Conservation (phyloP, 2,113 vertebrate species). For the Gymnobelideus leadbeateri region DNA sequence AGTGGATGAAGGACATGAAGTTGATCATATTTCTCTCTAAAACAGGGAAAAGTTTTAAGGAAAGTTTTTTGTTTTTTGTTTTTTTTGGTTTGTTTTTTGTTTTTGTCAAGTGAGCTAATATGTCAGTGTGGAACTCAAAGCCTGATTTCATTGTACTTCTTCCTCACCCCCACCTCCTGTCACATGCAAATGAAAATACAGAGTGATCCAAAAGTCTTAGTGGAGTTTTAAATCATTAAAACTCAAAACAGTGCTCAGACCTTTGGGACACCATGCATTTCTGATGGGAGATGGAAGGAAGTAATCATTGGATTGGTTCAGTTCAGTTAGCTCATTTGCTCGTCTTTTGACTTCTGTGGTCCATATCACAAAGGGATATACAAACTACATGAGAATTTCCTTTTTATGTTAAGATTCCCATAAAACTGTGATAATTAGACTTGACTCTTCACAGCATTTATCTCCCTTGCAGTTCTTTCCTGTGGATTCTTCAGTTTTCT, state of each 20-base stretch:
- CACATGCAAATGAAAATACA: not conserved
- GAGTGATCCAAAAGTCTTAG: not conserved
- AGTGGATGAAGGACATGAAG: constrained; percentile 29
- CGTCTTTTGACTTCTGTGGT: not conserved
- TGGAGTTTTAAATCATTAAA: not conserved
- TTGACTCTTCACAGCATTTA: constrained; percentile 1
- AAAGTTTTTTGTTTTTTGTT: not conserved
- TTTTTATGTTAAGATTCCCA: constrained; percentile 21
- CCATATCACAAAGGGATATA: not conserved
- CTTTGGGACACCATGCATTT: not conserved
- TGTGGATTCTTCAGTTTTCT: not conserved
- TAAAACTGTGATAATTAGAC: constrained; percentile 18
- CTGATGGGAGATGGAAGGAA: not conserved
- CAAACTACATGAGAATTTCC: not conserved
- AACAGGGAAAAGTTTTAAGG: not conserved
- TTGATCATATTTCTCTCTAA: not conserved
- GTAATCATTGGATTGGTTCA: not conserved
- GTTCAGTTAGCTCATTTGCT: not conserved
- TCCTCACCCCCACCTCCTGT: not conserved
- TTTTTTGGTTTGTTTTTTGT: not conserved
- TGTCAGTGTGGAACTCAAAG: constrained; percentile 3
- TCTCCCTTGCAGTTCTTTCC: not conserved
- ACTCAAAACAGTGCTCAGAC: not conserved
- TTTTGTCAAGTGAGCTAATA: not conserved
- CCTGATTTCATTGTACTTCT: not conserved